These are phyloP conservation scores for Philereme vetulata DNA, from an alignment of 2,888 invertebrate species.

Conservation along the genomic window DNA sequence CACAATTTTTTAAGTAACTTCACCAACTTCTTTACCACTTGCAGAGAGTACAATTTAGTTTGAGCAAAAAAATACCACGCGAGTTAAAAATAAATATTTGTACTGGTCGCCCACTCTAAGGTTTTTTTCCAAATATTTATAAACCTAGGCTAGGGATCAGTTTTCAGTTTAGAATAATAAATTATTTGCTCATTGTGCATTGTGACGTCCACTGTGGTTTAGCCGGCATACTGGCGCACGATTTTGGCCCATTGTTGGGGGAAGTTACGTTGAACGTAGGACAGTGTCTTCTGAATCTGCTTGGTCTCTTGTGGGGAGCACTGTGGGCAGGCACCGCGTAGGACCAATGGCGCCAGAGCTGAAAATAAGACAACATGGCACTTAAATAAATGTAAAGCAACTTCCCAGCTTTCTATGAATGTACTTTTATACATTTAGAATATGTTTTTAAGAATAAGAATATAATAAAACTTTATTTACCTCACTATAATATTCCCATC, in stretches of 20 bases:
- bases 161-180: slow-evolving; percentile 10
- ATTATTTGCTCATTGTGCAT: slow-evolving; percentile 15
- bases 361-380: slow-evolving; percentile 28
- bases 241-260: slow-evolving; percentile 91
- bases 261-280: slow-evolving; percentile 89
- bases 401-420: too few species aligned
- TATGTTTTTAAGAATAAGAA: too few species aligned
- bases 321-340: slow-evolving; percentile 89
- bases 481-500: too few species aligned
- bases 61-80: too few species aligned
- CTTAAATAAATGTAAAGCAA: too few species aligned
- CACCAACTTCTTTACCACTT: background rate
- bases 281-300: slow-evolving; percentile 89
- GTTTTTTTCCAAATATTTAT: background rate
- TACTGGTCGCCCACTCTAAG: too few species aligned
- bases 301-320: slow-evolving; percentile 87
- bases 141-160: background rate
- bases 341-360: slow-evolving; percentile 90
- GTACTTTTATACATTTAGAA: too few species aligned
- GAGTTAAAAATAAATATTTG: background rate
- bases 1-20: background rate
- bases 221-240: slow-evolving; percentile 87
- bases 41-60: too few species aligned
- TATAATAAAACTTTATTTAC: too few species aligned
- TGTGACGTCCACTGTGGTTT: slow-evolving; percentile 28